Base-by-base conservation (phyloP, 2,888 invertebrate species). In the Machimus rusticus region DNA sequence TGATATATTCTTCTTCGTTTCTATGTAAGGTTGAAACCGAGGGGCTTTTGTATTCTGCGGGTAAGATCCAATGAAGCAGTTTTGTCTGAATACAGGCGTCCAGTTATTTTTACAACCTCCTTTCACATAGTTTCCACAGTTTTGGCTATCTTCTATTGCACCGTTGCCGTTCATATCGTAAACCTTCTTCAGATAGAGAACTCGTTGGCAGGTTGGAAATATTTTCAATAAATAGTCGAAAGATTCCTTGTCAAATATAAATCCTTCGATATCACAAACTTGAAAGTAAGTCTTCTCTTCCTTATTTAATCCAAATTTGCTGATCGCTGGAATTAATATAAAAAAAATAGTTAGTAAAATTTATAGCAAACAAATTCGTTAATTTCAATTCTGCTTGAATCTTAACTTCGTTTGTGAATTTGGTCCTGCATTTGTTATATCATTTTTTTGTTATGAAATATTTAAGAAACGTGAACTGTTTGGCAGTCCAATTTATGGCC, bases 11-110 rank as follows among this genome's bases (percentile, higher is more conserved):
- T 31, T 46, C 28, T 46, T 79, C 1, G n/a, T 23, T 19, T 66
- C 66, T 12, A 12, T 12, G 8, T 28, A 79, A 14, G 79, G 79
- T 34, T 51, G 46, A 51, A 51, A 51, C 8, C 51, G 46, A n/a
- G 31, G 16, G 2, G 12, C 0, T 14, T 51, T 39, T 46, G 37
- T 39, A 8, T 87, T 39, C 28, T 77, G 66, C 78, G 88, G 92
- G 39, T 90, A 85, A 9, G 87, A 88, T 14, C 92, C 92, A 0
- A 93, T 77, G 79, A 92, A 92, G 66, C 92, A 92, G 86, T 92
- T 92, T 88, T 92, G 92, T 6, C 92, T 90, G 84, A 89, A 89
- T 5, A 92, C 91, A 1, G 92, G 91, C 39, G 90, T 87, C 23
- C 76, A 86, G 4, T 88, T 57, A 66, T 66, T 23, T 23, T 55